phyloP scores from a whole-genome alignment of 1,140 invertebrate species.

The Harlomillsia oculata region DNA sequence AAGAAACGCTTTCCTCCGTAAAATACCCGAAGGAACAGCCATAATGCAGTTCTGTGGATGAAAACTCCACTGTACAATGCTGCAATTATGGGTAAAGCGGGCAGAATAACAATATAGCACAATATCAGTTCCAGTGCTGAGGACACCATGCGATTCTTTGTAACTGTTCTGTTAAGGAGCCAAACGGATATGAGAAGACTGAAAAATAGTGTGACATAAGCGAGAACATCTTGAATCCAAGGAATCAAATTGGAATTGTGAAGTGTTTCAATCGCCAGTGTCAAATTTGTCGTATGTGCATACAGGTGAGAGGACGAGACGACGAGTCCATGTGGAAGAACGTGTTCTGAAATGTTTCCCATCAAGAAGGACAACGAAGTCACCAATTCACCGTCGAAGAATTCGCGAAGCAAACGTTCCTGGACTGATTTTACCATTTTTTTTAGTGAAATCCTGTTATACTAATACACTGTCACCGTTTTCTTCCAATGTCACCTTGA shows the following conservation, averaged over 20 bases:
- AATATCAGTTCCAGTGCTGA: slow-evolving; percentile 1
- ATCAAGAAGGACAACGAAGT: background rate
- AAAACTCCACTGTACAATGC: slow-evolving; percentile 3
- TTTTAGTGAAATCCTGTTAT: no score
- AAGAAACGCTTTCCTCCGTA: slow-evolving; percentile 8
- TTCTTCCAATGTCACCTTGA: no score
- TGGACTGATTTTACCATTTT: no score
- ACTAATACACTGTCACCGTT: no score
- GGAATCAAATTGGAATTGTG: no score
- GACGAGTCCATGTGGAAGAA: background rate
- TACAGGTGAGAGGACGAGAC: background rate
- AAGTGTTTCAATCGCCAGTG: no score
- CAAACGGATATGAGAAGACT: background rate
- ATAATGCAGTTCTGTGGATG: background rate
- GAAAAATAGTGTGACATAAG: no score
- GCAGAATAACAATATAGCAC: slow-evolving; percentile 11
- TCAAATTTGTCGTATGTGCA: background rate
- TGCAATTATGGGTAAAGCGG: slow-evolving; percentile 10
- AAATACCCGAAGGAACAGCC: background rate
- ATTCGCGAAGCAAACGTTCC: no score
- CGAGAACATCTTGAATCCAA: no score
- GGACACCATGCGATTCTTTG: background rate
- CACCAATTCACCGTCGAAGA: background rate
- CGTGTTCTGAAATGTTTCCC: slow-evolving; percentile 5
- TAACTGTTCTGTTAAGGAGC: background rate